Percentiles rank a stretch among this genome's conserved stretches.
These are phyloP conservation scores for Condylostylus longicornis DNA, from an alignment of 1,140 invertebrate genomes.

Conservation along the genomic window DNA sequence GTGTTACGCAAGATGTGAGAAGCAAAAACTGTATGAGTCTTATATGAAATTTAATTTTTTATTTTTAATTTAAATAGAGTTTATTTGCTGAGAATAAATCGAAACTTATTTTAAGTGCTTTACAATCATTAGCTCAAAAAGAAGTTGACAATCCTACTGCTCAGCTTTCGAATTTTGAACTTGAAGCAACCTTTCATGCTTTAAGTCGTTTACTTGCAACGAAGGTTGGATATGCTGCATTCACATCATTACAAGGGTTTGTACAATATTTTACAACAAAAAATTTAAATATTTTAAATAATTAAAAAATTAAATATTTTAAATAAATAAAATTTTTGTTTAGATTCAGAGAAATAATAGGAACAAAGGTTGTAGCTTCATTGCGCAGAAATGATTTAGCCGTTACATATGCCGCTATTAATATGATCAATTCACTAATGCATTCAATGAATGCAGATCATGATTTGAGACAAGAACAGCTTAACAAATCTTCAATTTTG, in stretches of 20 bases:
- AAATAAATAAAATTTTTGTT: conserved; percentile 11
- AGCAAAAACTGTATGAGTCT: not conserved
- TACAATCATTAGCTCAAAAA: conserved; percentile 58
- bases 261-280: conserved; percentile 6
- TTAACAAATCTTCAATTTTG: conserved; percentile 92
- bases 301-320: not conserved
- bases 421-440: conserved; percentile 95
- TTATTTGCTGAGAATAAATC: conserved; percentile 98
- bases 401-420: conserved; percentile 88
- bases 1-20: conserved; percentile 87
- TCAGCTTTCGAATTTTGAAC: conserved; percentile 44
- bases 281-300: conserved; percentile 1
- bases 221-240: conserved; percentile 93
- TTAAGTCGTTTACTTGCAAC: conserved; percentile 84
- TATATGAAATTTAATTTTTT: not conserved
- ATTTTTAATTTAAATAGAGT: conserved; percentile 44
- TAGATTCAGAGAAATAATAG: conserved; percentile 88
- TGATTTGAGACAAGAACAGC: conserved; percentile 86
- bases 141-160: conserved; percentile 42
- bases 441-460: conserved; percentile 98
- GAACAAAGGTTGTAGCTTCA: conserved; percentile 79
- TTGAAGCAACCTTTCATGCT: conserved; percentile 90
- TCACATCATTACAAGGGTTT: conserved; percentile 78
- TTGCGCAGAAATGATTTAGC: conserved; percentile 75
- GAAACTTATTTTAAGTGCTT: conserved; percentile 73